Evolutionary conservation across 2,797 vertebrate genomes (phyloP), one percentile per base, ranked within the genome.

Genomic region (Alauda arvensis): DNA sequence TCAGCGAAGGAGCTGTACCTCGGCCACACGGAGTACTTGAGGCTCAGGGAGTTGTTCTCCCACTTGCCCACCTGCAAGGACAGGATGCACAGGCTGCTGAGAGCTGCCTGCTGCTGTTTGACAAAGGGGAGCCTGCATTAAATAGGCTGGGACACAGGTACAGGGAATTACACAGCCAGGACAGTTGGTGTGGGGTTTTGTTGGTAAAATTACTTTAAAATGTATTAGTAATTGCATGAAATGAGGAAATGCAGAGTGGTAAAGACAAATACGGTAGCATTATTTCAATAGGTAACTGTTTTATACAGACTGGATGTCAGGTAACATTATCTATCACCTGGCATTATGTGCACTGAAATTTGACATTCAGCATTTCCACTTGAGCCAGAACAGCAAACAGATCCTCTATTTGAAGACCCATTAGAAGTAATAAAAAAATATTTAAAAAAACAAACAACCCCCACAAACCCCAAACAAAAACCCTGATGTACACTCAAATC

Each of bases 1-100:
- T 99, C 99, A 0, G 98, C 98, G 1, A 98, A 98, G 20, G 99
- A 99, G 96, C 98, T 99, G 96, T 98, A 99, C 67, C 99, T 96
- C 0, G 99, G 99, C 99, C 99, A 99, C 93, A 99, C 99, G 0
- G 99, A 98, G 33, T 98, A 99, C 93, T 99, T 98, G 21, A 99
- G 97, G 59, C 97, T 98, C 96, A 99, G 96, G 10, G 97, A 98
- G 93, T 98, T 97, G 94, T 99, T 99, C 94, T 99, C 99, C 98
- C 99, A 98, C 92, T 97, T 99, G 24, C 99, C 99, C 96, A 99
- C 99, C 99, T 99, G 97, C 33, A 92, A 88, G 7, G 18, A 21
- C 85, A 90, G 95, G 76, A 95, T 1, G 77, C 26, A 91, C 10
- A 88, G 14, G 61, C 23, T 77, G 26, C n/a, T 48, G 34, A 59